These are phyloP conservation scores for Prostheceraeus crozeri DNA, from an alignment of 2,888 invertebrate species.

Conservation along the genomic window DNA sequence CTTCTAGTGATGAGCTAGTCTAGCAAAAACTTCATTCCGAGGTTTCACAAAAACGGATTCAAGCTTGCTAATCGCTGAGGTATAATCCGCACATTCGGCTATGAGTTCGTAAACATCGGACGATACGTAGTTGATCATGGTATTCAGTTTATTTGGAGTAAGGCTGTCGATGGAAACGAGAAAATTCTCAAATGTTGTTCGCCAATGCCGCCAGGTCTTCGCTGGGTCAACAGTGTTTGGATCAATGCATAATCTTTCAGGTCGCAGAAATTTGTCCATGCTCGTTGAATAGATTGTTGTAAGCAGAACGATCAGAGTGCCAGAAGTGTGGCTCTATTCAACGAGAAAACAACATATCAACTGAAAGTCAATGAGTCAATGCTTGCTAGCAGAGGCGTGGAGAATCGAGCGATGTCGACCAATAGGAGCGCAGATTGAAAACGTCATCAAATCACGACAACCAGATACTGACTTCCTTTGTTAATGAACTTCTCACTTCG, in stretches of 20 bases:
- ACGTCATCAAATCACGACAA: no score
- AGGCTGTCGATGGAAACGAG: not conserved
- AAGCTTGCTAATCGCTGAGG: not conserved
- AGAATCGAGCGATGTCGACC: no score
- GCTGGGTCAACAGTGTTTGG: conserved; percentile 10
- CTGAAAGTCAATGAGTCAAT: no score
- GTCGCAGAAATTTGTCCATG: conserved; percentile 18
- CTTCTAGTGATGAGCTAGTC: conserved; percentile 19
- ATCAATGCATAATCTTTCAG: conserved; percentile 12
- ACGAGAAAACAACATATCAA: no score
- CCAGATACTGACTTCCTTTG: no score
- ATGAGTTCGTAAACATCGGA: conserved; percentile 21
- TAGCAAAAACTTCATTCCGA: conserved; percentile 24
- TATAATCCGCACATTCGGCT: conserved; percentile 19
- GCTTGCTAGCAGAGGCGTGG: no score
- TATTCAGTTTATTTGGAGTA: conserved; percentile 18
- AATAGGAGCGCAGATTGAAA: no score
- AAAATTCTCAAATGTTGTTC: conserved; percentile 10
- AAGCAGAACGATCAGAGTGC: no score
- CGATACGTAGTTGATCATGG: conserved; percentile 24
- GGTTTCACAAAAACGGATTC: not conserved
- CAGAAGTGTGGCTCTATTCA: no score
- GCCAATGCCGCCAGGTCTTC: conserved; percentile 22
- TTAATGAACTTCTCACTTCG: no score
- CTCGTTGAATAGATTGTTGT: no score